These are phyloP conservation scores for Tychaedon coryphoeus DNA, from an alignment of 2,113 vertebrate genomes.

Conservation along the genomic window DNA sequence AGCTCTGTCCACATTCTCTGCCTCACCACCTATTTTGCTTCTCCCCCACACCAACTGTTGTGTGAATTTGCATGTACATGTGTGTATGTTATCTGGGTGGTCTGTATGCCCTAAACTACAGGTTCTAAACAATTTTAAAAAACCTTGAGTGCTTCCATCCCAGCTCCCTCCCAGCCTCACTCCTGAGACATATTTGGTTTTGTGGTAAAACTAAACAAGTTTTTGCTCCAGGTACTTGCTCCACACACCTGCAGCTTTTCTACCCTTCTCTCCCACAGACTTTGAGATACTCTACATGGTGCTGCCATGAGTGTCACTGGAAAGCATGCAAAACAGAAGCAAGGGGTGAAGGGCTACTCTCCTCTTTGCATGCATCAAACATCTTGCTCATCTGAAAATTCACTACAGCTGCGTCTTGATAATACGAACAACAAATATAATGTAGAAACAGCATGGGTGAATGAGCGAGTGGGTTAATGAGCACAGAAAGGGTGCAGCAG, in stretches of 20 bases:
- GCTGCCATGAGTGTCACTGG: slow-evolving; percentile 56
- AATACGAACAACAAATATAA: slow-evolving; percentile 71
- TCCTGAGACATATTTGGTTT: background rate
- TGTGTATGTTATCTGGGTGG: background rate
- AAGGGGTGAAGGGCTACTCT: slow-evolving; percentile 54
- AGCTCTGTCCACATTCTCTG: slow-evolving; percentile 20
- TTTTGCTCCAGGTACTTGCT: background rate
- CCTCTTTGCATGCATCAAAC: slow-evolving; percentile 63
- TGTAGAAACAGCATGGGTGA: slow-evolving; percentile 78
- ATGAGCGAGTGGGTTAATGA: slow-evolving; percentile 78
- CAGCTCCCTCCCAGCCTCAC: background rate
- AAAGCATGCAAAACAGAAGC: slow-evolving; percentile 73
- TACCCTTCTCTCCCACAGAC: slow-evolving; percentile 37
- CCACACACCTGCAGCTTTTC: slow-evolving; percentile 21
- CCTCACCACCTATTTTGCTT: background rate
- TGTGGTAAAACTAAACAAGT: background rate
- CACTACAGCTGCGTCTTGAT: slow-evolving; percentile 45
- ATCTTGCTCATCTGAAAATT: slow-evolving; percentile 51
- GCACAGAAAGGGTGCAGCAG: slow-evolving; percentile 55
- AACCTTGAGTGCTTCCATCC: background rate
- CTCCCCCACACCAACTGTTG: background rate
- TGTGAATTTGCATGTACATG: background rate
- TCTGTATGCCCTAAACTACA: background rate
- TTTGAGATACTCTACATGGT: slow-evolving; percentile 30
- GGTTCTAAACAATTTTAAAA: background rate